phyloP scores from a whole-genome alignment of 2,797 vertebrate species.

The Acanthurus tractus region DNA sequence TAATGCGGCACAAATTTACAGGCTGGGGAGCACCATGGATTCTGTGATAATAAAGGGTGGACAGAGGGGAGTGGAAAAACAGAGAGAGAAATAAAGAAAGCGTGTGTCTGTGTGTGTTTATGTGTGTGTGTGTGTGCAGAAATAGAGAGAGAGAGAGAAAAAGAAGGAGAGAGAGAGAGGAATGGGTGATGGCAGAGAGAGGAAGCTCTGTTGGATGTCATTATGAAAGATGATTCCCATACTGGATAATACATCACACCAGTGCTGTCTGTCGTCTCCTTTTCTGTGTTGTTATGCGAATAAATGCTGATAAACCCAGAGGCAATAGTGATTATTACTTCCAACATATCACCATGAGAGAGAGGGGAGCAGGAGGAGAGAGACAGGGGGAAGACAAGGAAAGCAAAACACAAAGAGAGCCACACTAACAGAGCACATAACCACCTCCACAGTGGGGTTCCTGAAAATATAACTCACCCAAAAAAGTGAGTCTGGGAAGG shows the following conservation, averaged over 20 bases:
- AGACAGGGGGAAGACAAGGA: conserved; percentile 52
- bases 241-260: conserved; percentile 87
- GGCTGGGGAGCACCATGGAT: conserved; percentile 81
- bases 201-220: conserved; percentile 87
- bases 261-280: conserved; percentile 80
- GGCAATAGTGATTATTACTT: conserved; percentile 85
- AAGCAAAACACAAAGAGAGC: conserved; percentile 59
- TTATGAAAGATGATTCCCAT: conserved; percentile 88
- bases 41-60: conserved; percentile 84
- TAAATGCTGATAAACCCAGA: conserved; percentile 87
- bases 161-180: conserved; percentile 25
- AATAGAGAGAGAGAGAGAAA: neutral
- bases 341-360: conserved; percentile 77
- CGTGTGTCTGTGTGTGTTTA: conserved; percentile 25
- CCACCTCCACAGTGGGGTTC: conserved; percentile 64
- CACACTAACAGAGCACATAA: conserved; percentile 49
- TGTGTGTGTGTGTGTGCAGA: neutral
- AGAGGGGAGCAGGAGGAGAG: conserved; percentile 51
- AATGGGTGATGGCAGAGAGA: conserved; percentile 66
- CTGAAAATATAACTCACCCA: conserved; percentile 55
- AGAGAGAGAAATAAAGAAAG: conserved; percentile 59
- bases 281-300: conserved; percentile 81
- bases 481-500: conserved; percentile 56
- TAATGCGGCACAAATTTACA: conserved; percentile 87
- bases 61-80: conserved; percentile 78